Percentiles rank a stretch among this genome's conserved stretches.
phyloP scores from a whole-genome alignment of 2,113 vertebrate genomes.

The Oreochromis tanganicae region DNA sequence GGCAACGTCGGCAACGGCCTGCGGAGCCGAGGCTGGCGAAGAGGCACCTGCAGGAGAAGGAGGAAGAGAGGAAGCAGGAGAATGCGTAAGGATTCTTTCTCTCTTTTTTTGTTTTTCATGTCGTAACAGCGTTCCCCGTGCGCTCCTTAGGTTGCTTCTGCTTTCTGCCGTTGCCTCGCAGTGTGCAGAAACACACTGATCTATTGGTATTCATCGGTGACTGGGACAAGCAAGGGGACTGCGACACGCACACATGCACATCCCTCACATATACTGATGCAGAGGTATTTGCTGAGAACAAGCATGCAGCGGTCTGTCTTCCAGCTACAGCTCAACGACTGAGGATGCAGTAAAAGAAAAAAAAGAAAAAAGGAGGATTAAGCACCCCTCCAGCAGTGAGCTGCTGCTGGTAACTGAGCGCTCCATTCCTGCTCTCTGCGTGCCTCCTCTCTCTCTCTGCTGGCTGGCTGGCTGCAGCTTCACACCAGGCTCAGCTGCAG shows the following conservation, averaged over 20 bases:
- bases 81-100: constrained; percentile 71
- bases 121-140: not conserved
- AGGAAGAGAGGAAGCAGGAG: constrained; percentile 61
- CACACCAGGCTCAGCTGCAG: constrained; percentile 27
- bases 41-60: constrained; percentile 59
- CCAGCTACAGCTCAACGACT: constrained; percentile 11
- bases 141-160: not conserved
- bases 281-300: constrained; percentile 47
- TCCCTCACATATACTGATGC: constrained; percentile 21
- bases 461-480: constrained; percentile 12
- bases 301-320: constrained; percentile 22
- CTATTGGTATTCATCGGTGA: constrained; percentile 37
- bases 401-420: constrained; percentile 26
- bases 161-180: not conserved
- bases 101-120: not conserved
- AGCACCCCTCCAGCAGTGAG: constrained; percentile 15
- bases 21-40: constrained; percentile 68
- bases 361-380: constrained; percentile 28
- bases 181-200: not conserved
- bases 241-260: constrained; percentile 47
- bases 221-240: constrained; percentile 52
- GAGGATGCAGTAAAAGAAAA: constrained; percentile 11
- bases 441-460: constrained; percentile 1
- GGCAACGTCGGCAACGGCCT: constrained; percentile 76
- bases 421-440: constrained; percentile 29